Evolutionary conservation across 2,113 vertebrate species (phyloP), one percentile per base, ranked within the genome.

Genomic region (Python bivittatus): DNA sequence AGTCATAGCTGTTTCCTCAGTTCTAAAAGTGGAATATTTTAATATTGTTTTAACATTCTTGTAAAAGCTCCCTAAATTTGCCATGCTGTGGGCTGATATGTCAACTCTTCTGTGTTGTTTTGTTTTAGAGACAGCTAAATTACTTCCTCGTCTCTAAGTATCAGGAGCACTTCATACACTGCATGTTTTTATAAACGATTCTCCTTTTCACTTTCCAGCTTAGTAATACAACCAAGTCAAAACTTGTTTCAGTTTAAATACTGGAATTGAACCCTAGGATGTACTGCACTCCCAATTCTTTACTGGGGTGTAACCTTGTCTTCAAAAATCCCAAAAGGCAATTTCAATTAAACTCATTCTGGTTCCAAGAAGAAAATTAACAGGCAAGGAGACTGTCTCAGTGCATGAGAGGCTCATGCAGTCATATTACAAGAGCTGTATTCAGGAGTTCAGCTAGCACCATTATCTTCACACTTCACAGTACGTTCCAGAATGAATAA

Each of bases 301-400:
- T 86, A 86, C 86, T 93, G 61, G 95, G 93, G 93, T 84, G 86
- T 92, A 95, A 97, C 94, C 92, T 92, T 79, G 94, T 94, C 90
- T 90, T 93, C 90, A 93, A 94, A 93, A 94, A 91, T 90, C 90
- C 44, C 93, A 95, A 93, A 92, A 95, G 92, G 79, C 91, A 44
- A 68, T 54, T 93, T 92, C 92, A 61, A 95, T 97, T 94, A 95
- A 91, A 0, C 53, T 91, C 88, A 38, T 92, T 94, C 44, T 58
- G 57, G 90, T 93, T 96, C 96, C 92, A 94, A 93, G 89, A 95
- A 90, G 64, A 88, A 92, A 27, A 86, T 61, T 95, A 94, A 93
- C 91, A 33, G 84, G 85, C 89, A 93, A 95, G 56, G 83, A 86
- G 87, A 91, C 90, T 91, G 94, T 93, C 15, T 87, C 48, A 27